These are phyloP conservation scores for Acheta domesticus DNA, from an alignment of 2,888 invertebrate species.

Conservation along the genomic window DNA sequence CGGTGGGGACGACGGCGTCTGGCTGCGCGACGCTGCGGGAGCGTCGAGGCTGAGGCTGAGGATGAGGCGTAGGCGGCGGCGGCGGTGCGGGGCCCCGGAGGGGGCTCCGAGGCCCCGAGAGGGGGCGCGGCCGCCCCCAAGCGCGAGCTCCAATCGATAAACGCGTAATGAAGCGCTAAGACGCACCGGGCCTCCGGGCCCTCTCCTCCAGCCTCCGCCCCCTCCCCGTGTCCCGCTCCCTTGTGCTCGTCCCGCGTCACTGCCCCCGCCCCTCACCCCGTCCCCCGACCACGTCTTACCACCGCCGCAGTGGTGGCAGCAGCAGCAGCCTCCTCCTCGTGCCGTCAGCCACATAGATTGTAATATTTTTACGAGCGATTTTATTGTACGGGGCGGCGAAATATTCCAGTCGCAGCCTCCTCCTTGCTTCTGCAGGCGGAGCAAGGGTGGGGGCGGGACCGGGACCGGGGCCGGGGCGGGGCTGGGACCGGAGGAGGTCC, in stretches of 20 bases:
- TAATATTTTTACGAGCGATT: conserved; percentile 18
- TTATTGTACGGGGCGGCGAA: background rate
- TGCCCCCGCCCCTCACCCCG: background rate
- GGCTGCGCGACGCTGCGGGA: background rate
- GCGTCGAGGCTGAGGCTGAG: background rate
- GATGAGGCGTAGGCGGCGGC: background rate
- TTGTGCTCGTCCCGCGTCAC: background rate
- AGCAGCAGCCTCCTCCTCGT: background rate
- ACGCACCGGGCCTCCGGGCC: background rate
- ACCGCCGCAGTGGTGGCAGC: background rate
- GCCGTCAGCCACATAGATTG: background rate
- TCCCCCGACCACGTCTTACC: background rate
- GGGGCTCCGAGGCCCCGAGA: background rate
- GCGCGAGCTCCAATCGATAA: background rate
- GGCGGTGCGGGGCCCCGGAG: background rate
- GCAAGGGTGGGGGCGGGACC: background rate
- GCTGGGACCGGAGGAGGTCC: background rate
- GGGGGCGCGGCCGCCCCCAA: background rate
- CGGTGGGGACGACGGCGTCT: background rate
- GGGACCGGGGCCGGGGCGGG: background rate
- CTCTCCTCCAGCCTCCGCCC: background rate
- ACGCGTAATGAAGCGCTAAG: conserved; percentile 18
- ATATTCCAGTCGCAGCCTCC: background rate
- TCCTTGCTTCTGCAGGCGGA: background rate
- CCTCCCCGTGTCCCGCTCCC: background rate